Base-by-base conservation (phyloP, 2,113 vertebrate species). In the Agelaius tricolor region DNA sequence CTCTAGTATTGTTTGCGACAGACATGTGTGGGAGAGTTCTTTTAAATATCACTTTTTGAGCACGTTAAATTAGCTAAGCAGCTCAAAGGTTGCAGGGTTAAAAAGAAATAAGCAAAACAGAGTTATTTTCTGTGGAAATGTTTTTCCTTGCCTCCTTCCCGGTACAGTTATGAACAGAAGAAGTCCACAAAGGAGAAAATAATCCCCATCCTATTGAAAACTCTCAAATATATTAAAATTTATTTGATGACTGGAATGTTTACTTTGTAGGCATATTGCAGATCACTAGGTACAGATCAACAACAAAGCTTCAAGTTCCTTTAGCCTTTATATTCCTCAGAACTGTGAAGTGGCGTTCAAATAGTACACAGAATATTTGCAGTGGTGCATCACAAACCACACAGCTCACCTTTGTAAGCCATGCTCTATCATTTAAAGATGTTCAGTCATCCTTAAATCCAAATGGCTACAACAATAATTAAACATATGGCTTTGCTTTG, bases 221-320 rank as follows among this genome's bases (percentile, higher is more conserved):
- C 51, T 49, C 61, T 75, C 57, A 81, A 63, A 54, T 43, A 55
- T 62, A 41, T 61, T 75, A 57, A 80, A 76, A 62, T 85, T 52
- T 87, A 74, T 80, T 89, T 89, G 67, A 75, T 95, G 95, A 81
- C 43, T 33, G 30, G 19, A 30, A 63, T 52, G 31, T 69, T 96
- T 87, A 43, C 49, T 94, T 84, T 79, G 59, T 54, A 80, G 27
- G 23, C 33, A 35, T 63, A 73, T 49, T 80, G 35, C 24, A 23
- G 69, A 79, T 57, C 49, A 49, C 49, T 41, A 73, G 54, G 26
- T n/a, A 61, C n/a, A 83, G 54, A 69, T 80, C 67, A 88, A 46
- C 61, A 77, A 7, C 11, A 68, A 57, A 88, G 5, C 62, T 83
- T 83, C 31, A 24, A 17, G 79, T 58, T 69, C 26, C 55, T 85